Conservation (phyloP, 2,113 vertebrate species). For the Microcebus tavaratra region DNA sequence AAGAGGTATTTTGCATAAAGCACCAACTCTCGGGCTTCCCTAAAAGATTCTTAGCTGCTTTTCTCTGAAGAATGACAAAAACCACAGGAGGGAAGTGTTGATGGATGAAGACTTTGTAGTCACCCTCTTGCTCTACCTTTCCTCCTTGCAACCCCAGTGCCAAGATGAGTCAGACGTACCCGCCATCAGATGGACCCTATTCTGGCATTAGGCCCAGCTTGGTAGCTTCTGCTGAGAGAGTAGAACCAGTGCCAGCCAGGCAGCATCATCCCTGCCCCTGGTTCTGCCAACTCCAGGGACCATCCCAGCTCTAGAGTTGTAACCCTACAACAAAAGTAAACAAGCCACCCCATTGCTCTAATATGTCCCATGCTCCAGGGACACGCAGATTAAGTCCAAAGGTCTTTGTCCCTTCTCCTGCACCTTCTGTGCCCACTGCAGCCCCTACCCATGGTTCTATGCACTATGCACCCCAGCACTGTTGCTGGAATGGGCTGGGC, state of each 20-base stretch:
- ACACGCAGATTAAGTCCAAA: neutral
- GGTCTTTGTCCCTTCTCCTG: neutral
- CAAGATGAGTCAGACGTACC: slow-evolving; percentile 31
- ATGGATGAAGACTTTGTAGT: neutral
- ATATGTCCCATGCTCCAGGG: neutral
- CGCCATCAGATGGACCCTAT: neutral
- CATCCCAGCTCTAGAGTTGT: neutral
- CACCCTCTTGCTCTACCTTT: neutral
- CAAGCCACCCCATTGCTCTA: neutral
- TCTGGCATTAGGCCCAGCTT: neutral
- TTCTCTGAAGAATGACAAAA: neutral
- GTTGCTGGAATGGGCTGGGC: neutral
- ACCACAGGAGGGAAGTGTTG: neutral
- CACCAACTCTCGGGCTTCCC: neutral
- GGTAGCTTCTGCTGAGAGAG: slow-evolving; percentile 5
- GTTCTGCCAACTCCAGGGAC: neutral
- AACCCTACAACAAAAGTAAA: neutral
- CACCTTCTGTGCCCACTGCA: neutral
- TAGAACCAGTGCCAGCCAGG: neutral
- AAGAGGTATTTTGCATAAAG: neutral
- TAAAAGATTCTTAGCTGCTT: neutral
- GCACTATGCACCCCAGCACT: neutral
- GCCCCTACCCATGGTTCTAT: no score
- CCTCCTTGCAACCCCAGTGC: neutral
- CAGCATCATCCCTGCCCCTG: neutral